phyloP scores from a whole-genome alignment of 2,797 vertebrate species.

The Cygnus olor region DNA sequence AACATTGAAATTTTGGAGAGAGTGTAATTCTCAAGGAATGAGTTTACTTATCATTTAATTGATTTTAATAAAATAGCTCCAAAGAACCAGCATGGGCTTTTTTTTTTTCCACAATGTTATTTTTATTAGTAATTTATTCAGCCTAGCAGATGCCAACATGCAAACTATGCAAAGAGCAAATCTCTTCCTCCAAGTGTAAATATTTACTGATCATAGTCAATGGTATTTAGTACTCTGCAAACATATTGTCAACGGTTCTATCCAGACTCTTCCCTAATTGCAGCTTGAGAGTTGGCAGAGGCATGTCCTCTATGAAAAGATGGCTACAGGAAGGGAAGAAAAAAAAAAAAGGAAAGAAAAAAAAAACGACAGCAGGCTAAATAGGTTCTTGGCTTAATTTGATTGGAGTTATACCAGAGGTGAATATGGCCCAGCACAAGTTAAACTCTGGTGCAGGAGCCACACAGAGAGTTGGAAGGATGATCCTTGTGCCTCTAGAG shows the following conservation, averaged over 20 bases:
- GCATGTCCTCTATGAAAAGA: conserved; percentile 9
- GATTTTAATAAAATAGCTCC: not conserved
- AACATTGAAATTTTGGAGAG: not conserved
- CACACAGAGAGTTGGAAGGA: not conserved
- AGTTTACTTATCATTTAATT: not conserved
- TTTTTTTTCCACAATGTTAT: not conserved
- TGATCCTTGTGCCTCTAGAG: not conserved
- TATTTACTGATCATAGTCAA: conserved; percentile 57
- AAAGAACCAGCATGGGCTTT: not conserved
- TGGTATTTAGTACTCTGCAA: conserved; percentile 56
- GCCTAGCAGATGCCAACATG: conserved; percentile 49
- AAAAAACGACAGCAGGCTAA: not conserved
- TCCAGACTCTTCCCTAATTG: conserved; percentile 22
- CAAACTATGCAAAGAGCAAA: conserved; percentile 42
- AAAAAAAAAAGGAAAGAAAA: too few species aligned
- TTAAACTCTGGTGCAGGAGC: not conserved
- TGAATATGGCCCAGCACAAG: not conserved
- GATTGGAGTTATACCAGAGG: not conserved
- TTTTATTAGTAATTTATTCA: conserved; percentile 51
- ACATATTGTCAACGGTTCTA: conserved; percentile 43
- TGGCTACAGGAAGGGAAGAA: not conserved
- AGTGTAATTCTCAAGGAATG: not conserved
- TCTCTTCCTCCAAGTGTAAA: conserved; percentile 46
- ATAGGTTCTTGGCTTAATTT: conserved; percentile 14
- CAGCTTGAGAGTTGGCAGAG: conserved; percentile 47